Conservation (phyloP, 2,797 vertebrate species). For the Enteromius afrohamiltoni region DNA sequence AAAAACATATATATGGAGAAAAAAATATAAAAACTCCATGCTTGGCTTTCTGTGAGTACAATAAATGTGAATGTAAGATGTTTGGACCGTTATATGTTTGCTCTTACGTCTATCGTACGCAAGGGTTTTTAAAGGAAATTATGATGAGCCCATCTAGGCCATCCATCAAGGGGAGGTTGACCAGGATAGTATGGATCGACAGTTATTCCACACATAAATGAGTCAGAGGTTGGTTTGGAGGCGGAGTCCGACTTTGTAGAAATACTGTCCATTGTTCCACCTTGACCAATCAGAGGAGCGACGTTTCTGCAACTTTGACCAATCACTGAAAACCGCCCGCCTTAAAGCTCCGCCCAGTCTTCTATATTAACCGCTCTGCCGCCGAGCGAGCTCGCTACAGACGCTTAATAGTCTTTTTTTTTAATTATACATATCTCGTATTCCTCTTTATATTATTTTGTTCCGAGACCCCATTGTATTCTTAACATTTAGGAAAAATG, state of each 20-base stretch:
- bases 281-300: conserved; percentile 61
- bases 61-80: background rate
- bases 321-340: conserved; percentile 61
- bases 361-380: conserved; percentile 68
- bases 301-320: conserved; percentile 54
- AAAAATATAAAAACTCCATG: background rate
- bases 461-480: conserved; percentile 58
- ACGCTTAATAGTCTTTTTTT: conserved; percentile 61
- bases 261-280: conserved; percentile 74
- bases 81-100: background rate
- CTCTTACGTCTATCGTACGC: background rate
- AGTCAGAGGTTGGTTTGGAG: conserved; percentile 60
- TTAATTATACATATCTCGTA: conserved; percentile 54
- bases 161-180: conserved; percentile 47
- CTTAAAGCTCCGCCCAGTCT: conserved; percentile 64
- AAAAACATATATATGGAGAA: background rate
- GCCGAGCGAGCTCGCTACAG: conserved; percentile 66
- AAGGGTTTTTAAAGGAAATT: background rate
- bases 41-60: background rate
- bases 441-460: conserved; percentile 61
- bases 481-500: conserved; percentile 63
- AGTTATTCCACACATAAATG: conserved; percentile 64
- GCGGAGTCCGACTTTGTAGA: conserved; percentile 60
- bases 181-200: conserved; percentile 49
- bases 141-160: conserved; percentile 40